Conservation (phyloP, 2,797 vertebrate genomes). For the Spea hammondii region DNA sequence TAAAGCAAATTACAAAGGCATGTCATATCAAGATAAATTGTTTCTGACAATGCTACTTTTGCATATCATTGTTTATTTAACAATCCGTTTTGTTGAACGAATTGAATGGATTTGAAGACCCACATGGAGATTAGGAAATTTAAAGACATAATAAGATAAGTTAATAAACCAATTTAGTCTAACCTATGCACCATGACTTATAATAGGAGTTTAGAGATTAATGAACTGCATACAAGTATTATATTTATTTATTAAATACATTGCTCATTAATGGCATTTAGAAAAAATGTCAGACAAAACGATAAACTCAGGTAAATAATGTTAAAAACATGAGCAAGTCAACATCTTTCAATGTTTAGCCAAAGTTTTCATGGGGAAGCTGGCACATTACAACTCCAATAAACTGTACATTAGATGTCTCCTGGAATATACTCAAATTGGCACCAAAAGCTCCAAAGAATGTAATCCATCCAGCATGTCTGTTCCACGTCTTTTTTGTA, state of each 20-base stretch:
- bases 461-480: slow-evolving; percentile 43
- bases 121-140: slow-evolving; percentile 30
- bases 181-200: not conserved
- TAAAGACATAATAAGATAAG: not conserved
- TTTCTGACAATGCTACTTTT: slow-evolving; percentile 27
- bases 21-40: slow-evolving; percentile 9
- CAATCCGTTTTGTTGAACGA: slow-evolving; percentile 15
- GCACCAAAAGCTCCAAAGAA: slow-evolving; percentile 23
- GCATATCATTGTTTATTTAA: slow-evolving; percentile 20
- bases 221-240: not conserved
- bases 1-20: slow-evolving; percentile 12
- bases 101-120: slow-evolving; percentile 10
- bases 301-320: slow-evolving; percentile 28
- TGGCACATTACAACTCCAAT: slow-evolving; percentile 40
- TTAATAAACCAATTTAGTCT: slow-evolving; percentile 19
- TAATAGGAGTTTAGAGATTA: not conserved
- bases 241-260: slow-evolving; percentile 6
- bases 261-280: not conserved
- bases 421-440: slow-evolving; percentile 37
- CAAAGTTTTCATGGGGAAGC: slow-evolving; percentile 29
- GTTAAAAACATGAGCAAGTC: slow-evolving; percentile 10
- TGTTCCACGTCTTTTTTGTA: slow-evolving; percentile 43
- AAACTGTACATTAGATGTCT: slow-evolving; percentile 45
- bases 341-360: slow-evolving; percentile 25
- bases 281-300: not conserved